Evolutionary conservation across 2,888 invertebrate genomes (phyloP), one percentile per base, ranked within the genome.

Genomic region (Myopa tessellatipennis): DNA sequence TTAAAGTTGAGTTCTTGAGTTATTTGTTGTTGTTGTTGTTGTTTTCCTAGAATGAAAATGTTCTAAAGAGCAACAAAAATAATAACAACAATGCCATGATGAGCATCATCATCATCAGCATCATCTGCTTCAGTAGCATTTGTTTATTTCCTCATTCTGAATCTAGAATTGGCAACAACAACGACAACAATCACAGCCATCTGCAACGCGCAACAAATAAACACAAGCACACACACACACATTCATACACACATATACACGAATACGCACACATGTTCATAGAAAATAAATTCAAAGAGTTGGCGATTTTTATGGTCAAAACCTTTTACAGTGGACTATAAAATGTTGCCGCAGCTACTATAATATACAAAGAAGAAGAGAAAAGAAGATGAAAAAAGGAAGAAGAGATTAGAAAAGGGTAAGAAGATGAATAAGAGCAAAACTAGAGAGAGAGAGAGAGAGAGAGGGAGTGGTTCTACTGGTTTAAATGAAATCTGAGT

Each of bases 241-340:
- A 55, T 38, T 1, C 4, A 65, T 14, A 38, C 4, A 4, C 38
- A 38, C 38, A 65, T 6, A 5, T 34, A 4, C 16, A 55, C 34
- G 10, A 10, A 65, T 14, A 65, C 12, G 12, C 65, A 65, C 36
- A 65, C 14, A 14, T 14, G 10, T 16, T 1, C 8, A 65, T 14
- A 3, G 55, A 16, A n/a, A 55, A 14, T 16, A 65, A 38, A 65
- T 34, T 38, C 65, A 65, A 38, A 34, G 14, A 36, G 14, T 7
- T 12, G 10, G n/a, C 12, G 5, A 63, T 63, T 63, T 65, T 65
- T 65, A 65, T 65, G 65, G 65, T 34, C 38, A 38, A 65, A 65
- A 65, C 65, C 65, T 65, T 65, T 65, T 65, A 65, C 65, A 10
- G 14, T 36, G 36, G 14, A 34, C 38, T 36, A 65, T 34, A 16